These are phyloP conservation scores for Patiria miniata DNA, from an alignment of 35 echinoderm and acorn worm genomes.

Conservation along the genomic window DNA sequence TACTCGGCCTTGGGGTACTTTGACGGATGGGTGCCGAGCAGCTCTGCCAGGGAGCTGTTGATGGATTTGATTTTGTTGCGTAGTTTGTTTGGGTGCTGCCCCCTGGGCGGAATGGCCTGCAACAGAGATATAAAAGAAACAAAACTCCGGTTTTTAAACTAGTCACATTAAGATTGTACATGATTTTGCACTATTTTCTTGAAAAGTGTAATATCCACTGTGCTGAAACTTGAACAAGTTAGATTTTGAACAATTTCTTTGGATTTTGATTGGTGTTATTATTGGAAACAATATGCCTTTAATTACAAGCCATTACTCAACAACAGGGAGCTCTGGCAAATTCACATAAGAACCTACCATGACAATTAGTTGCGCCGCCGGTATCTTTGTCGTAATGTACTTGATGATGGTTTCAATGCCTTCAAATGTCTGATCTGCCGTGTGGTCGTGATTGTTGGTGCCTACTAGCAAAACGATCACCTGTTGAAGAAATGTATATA, in stretches of 20 bases:
- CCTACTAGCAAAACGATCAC: conserved; percentile 81
- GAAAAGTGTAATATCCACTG: too few species aligned
- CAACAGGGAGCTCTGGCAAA: too few species aligned
- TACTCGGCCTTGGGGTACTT: conserved; percentile 59
- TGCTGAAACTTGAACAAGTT: too few species aligned
- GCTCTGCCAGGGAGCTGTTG: conserved; percentile 52
- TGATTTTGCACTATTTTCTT: too few species aligned
- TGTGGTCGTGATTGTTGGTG: conserved; percentile 93
- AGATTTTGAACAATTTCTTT: too few species aligned
- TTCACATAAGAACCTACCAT: conserved; percentile 70
- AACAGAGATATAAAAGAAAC: neutral
- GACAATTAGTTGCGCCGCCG: conserved; percentile 68
- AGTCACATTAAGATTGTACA: too few species aligned
- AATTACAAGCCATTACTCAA: neutral
- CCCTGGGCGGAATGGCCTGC: conserved; percentile 83
- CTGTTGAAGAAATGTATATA: conserved; percentile 21
- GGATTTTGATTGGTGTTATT: too few species aligned
- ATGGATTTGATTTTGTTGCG: conserved; percentile 67
- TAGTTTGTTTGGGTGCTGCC: conserved; percentile 77
- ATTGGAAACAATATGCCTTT: neutral
- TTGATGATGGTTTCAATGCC: conserved; percentile 82
- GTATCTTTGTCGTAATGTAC: conserved; percentile 70
- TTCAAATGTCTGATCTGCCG: conserved; percentile 66
- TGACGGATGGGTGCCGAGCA: conserved; percentile 27
- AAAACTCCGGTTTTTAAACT: too few species aligned